Evolutionary conservation across 2,113 vertebrate species (phyloP).

Genomic region (Sorex fumeus): DNA sequence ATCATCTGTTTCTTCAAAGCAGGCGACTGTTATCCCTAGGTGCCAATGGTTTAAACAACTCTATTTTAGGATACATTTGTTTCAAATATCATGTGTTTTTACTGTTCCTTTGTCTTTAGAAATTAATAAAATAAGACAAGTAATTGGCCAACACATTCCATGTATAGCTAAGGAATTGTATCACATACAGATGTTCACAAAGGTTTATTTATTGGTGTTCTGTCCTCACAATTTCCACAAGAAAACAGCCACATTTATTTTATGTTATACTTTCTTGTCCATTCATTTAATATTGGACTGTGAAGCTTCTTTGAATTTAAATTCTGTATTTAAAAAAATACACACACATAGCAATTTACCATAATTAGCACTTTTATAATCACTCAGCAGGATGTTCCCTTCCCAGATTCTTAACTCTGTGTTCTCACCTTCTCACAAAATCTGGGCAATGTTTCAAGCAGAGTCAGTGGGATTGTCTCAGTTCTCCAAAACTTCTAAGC

Average conservation of each 20-base stretch:
- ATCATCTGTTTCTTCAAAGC: slow-evolving; percentile 71
- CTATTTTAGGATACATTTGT: slow-evolving; percentile 79
- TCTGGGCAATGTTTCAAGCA: slow-evolving; percentile 50
- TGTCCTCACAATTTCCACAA: slow-evolving; percentile 52
- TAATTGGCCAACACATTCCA: slow-evolving; percentile 67
- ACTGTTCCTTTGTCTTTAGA: slow-evolving; percentile 76
- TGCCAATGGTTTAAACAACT: slow-evolving; percentile 69
- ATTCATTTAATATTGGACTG: slow-evolving; percentile 46
- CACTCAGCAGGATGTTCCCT: slow-evolving; percentile 1
- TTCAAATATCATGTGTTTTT: slow-evolving; percentile 76
- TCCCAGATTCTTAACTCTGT: background rate
- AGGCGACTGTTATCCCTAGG: slow-evolving; percentile 23
- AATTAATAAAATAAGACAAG: slow-evolving; percentile 70
- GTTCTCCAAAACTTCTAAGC: slow-evolving; percentile 1
- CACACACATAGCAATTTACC: slow-evolving; percentile 42
- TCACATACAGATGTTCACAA: slow-evolving; percentile 61
- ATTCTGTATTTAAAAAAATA: slow-evolving; percentile 49
- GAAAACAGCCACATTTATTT: slow-evolving; percentile 55
- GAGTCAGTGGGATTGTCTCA: background rate
- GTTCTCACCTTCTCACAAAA: background rate
- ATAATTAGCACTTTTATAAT: slow-evolving; percentile 44
- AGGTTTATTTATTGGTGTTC: slow-evolving; percentile 49
- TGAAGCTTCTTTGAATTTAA: slow-evolving; percentile 40
- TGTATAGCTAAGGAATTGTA: slow-evolving; percentile 15
- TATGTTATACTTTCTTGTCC: slow-evolving; percentile 46